Conservation (phyloP, 2,113 vertebrate species). For the Parotia lawesii region DNA sequence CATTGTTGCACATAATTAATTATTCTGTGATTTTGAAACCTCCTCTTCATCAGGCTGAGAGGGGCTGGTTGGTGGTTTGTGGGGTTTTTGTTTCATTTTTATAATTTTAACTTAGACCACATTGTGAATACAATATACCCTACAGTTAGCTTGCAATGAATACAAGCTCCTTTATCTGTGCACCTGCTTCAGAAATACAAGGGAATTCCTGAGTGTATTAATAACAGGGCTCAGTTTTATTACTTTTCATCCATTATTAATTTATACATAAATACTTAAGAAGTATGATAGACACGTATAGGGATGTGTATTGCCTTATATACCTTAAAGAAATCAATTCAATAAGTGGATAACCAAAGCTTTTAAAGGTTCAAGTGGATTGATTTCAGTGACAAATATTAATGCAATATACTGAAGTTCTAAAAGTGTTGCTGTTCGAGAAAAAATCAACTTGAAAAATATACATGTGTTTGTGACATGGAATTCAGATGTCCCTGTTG, state of each 20-base stretch:
- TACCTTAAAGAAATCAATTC: not conserved
- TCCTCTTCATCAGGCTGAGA: not conserved
- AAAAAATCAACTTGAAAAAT: not conserved
- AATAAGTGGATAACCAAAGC: not conserved
- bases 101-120: not conserved
- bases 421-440: not conserved
- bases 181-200: not conserved
- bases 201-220: not conserved
- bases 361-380: not conserved
- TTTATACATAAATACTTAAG: not conserved
- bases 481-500: not conserved
- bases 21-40: not conserved
- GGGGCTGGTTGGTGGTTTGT: not conserved
- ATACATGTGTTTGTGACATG: not conserved
- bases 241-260: not conserved
- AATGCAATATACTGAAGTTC: not conserved
- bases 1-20: not conserved
- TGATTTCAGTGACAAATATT: not conserved
- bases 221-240: not conserved
- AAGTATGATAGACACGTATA: not conserved
- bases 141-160: not conserved
- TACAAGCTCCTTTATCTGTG: not conserved
- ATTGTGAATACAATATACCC: not conserved
- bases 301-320: not conserved
- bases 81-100: not conserved